Conservation (phyloP, 2,888 invertebrate genomes). For the Trissonchulus sp. region DNA sequence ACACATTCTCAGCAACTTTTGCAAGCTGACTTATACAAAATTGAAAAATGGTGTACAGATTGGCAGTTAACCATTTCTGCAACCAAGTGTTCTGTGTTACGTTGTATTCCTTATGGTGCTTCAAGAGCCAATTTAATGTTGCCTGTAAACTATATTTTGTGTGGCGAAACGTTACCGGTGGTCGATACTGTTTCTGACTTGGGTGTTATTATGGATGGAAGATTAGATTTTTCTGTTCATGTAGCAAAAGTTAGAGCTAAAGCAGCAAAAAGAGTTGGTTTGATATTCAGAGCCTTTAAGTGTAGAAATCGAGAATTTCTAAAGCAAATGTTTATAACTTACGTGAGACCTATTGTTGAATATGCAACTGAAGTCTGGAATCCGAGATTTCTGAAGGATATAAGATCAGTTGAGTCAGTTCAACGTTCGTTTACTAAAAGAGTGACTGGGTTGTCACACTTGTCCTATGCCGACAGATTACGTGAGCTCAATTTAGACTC, state of each 20-base stretch:
- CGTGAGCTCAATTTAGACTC: neutral
- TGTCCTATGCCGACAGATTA: neutral
- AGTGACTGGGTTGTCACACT: constrained; percentile 1
- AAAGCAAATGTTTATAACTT: neutral
- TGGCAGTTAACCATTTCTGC: neutral
- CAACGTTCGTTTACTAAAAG: neutral
- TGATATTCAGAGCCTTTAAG: neutral
- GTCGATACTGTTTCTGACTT: neutral
- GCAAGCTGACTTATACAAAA: neutral
- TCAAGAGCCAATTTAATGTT: neutral
- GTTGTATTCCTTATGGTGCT: neutral
- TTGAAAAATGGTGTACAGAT: neutral
- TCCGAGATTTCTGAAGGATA: neutral
- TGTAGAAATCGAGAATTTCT: neutral
- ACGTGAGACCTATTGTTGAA: constrained; percentile 13
- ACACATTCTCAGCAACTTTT: neutral
- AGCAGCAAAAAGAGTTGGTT: neutral
- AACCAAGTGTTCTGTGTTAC: neutral
- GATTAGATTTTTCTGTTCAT: neutral
- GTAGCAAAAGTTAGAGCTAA: neutral
- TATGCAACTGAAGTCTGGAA: constrained; percentile 17
- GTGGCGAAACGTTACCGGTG: neutral
- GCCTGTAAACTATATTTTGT: neutral
- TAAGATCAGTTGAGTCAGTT: neutral
- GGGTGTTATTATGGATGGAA: neutral